These are phyloP conservation scores for Ernsta delagoae DNA, from an alignment of 2,888 invertebrate genomes.

Conservation along the genomic window DNA sequence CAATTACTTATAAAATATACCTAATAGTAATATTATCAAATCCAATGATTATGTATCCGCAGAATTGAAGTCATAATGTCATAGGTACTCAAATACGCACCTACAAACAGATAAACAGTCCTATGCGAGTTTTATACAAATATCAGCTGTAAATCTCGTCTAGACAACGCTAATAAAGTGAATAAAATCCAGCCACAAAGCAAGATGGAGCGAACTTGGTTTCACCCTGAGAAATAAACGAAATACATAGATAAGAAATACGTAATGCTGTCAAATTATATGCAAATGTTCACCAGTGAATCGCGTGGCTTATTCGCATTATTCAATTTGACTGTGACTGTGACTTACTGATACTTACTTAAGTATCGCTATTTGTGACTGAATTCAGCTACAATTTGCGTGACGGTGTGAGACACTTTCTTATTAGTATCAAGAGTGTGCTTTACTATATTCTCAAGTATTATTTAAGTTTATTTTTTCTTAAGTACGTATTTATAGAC, in stretches of 20 bases:
- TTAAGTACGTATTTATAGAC: too few relatives aligned
- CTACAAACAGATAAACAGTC: background rate
- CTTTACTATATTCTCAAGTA: background rate
- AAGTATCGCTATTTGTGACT: conserved; percentile 5
- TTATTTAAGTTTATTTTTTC: too few relatives aligned
- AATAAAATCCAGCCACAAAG: conserved; percentile 30
- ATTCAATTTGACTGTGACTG: conserved; percentile 41
- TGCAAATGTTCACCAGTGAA: conserved; percentile 37
- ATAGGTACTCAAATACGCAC: too few relatives aligned
- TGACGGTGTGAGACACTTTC: background rate
- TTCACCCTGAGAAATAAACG: conserved; percentile 28
- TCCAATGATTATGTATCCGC: too few relatives aligned
- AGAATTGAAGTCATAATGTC: too few relatives aligned
- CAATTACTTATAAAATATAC: too few relatives aligned
- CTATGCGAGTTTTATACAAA: background rate
- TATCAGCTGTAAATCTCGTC: conserved; percentile 22
- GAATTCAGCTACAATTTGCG: background rate
- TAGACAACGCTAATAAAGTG: conserved; percentile 29
- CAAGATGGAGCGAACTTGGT: conserved; percentile 17
- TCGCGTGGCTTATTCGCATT: conserved; percentile 44
- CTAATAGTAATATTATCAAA: too few relatives aligned
- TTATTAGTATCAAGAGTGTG: background rate
- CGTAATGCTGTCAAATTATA: conserved; percentile 42
- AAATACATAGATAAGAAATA: conserved; percentile 13
- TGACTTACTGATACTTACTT: conserved; percentile 4